phyloP scores from a whole-genome alignment of 2,888 invertebrate genomes.

The Drosophila eohydei region DNA sequence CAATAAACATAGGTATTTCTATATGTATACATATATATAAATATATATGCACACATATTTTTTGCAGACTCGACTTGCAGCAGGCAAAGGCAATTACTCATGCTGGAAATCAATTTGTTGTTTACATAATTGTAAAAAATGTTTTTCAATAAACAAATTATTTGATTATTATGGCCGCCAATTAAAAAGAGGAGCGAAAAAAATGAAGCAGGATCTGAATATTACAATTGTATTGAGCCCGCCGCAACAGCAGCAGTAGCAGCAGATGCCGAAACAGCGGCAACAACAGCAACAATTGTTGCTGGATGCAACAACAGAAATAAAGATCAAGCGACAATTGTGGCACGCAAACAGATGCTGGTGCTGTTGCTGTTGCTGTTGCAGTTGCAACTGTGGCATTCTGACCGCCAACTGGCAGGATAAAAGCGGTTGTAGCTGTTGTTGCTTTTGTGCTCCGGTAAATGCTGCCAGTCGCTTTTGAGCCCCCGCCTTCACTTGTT shows the following conservation, averaged over 20 bases:
- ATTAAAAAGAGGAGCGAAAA: slow-evolving; percentile 74
- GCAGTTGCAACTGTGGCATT: slow-evolving; percentile 38
- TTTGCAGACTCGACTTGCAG: slow-evolving; percentile 2
- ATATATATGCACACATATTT: background rate
- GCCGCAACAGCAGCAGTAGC: slow-evolving; percentile 13
- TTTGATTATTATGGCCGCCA: slow-evolving; percentile 84
- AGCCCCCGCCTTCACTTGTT: slow-evolving; percentile 26
- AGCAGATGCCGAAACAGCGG: slow-evolving; percentile 18
- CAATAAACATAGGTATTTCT: slow-evolving; percentile 22
- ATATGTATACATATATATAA: background rate
- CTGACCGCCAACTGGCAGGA: slow-evolving; percentile 70
- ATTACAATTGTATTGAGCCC: slow-evolving; percentile 39
- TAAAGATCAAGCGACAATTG: slow-evolving; percentile 74
- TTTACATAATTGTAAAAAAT: slow-evolving; percentile 83
- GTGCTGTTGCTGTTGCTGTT: slow-evolving; percentile 23
- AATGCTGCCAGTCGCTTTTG: slow-evolving; percentile 57
- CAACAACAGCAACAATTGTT: slow-evolving; percentile 19
- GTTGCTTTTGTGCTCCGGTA: slow-evolving; percentile 42
- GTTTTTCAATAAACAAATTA: slow-evolving; percentile 85
- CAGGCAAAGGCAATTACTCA: slow-evolving; percentile 73
- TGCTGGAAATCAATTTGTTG: slow-evolving; percentile 84
- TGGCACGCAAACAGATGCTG: slow-evolving; percentile 56
- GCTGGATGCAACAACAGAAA: slow-evolving; percentile 26
- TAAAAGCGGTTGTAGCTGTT: slow-evolving; percentile 66
- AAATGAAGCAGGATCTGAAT: slow-evolving; percentile 22